Percentiles rank a stretch among this genome's conserved stretches.
Conservation (phyloP, 1,140 invertebrate species). For the Tetragnatha versicolor region DNA sequence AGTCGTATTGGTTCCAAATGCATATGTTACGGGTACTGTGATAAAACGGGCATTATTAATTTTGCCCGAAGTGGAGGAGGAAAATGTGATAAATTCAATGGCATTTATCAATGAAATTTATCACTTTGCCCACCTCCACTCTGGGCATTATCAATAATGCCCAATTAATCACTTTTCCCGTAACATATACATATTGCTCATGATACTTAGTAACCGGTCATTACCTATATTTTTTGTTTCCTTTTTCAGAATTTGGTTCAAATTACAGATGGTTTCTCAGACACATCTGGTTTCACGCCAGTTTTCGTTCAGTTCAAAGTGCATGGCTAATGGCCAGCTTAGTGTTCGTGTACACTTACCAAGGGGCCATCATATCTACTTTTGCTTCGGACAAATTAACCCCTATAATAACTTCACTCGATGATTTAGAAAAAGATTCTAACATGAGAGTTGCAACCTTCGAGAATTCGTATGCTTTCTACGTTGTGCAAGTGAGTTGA, state of each 20-base stretch:
- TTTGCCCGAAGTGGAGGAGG: neutral
- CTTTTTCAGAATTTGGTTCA: neutral
- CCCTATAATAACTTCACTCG: neutral
- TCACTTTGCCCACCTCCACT: neutral
- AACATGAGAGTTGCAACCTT: neutral
- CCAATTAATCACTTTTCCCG: neutral
- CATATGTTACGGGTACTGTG: too few relatives aligned
- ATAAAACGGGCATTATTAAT: too few relatives aligned
- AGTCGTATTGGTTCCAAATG: neutral
- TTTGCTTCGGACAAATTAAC: neutral
- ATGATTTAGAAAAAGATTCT: neutral
- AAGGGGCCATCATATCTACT: conserved; percentile 5
- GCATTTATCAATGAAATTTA: neutral
- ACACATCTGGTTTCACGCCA: neutral
- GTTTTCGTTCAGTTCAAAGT: neutral
- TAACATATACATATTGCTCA: neutral
- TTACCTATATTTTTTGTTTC: neutral
- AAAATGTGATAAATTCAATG: too few relatives aligned
- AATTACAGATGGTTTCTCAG: neutral
- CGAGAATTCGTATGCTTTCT: neutral
- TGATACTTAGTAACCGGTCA: neutral
- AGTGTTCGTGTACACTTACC: neutral
- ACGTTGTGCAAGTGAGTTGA: neutral
- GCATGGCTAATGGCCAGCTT: neutral
- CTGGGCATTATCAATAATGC: neutral